Evolutionary conservation across 2,888 invertebrate species (phyloP).

Genomic region (Sinelater perroti): DNA sequence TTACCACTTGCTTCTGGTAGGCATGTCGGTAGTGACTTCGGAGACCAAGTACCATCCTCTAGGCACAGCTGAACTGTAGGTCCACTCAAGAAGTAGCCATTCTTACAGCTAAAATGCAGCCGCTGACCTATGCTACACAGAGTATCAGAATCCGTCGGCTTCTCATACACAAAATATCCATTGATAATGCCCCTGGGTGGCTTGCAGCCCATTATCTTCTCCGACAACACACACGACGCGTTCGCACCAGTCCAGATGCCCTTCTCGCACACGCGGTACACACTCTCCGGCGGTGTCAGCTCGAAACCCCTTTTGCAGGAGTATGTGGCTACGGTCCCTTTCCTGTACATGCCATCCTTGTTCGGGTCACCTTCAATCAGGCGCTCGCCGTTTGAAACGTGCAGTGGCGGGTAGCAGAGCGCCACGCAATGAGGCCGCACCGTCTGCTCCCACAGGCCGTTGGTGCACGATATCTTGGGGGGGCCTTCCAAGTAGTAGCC

Average conservation of each 20-base stretch:
- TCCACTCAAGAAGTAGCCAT: constrained; percentile 54
- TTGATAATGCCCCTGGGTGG: constrained; percentile 52
- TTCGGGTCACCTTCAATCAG: constrained; percentile 50
- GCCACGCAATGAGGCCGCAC: constrained; percentile 49
- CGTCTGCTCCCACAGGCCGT: constrained; percentile 54
- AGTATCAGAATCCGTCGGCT: constrained; percentile 41
- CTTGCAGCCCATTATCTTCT: constrained; percentile 49
- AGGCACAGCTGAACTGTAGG: constrained; percentile 53
- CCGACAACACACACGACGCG: constrained; percentile 50
- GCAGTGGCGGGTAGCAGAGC: constrained; percentile 54
- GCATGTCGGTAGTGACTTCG: constrained; percentile 53
- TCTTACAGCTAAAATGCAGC: constrained; percentile 56
- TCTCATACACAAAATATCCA: constrained; percentile 57
- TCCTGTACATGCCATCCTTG: constrained; percentile 48
- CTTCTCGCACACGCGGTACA: constrained; percentile 56
- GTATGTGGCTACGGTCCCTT: constrained; percentile 56
- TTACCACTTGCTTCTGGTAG: constrained; percentile 35
- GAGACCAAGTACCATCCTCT: constrained; percentile 58
- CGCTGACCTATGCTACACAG: constrained; percentile 50
- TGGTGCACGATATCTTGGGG: constrained; percentile 53
- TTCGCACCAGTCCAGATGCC: constrained; percentile 59
- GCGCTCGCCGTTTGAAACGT: constrained; percentile 52
- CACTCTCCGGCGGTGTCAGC: constrained; percentile 53
- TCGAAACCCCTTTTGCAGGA: constrained; percentile 53
- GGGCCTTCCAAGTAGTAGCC: constrained; percentile 56